These are phyloP conservation scores for Procavia capensis DNA, from an alignment of 2,113 vertebrate genomes.

Conservation along the genomic window DNA sequence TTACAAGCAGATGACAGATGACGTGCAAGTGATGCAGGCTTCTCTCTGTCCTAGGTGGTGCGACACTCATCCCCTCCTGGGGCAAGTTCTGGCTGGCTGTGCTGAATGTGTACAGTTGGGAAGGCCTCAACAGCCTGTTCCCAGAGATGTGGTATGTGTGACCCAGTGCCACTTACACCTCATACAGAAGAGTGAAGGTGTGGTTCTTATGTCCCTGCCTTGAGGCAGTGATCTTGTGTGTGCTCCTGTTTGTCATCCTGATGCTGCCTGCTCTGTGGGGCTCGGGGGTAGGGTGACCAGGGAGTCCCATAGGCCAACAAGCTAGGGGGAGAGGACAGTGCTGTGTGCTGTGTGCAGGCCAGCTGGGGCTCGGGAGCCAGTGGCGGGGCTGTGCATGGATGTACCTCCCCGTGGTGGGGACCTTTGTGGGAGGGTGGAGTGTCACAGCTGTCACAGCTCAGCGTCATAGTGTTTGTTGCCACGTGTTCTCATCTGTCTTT, in stretches of 20 bases:
- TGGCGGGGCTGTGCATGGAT: neutral
- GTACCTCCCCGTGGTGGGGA: neutral
- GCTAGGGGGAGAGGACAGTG: too few relatives aligned
- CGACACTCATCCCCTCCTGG: slow-evolving; percentile 95
- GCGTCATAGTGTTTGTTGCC: rapidly evolving
- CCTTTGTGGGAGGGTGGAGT: neutral
- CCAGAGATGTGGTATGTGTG: slow-evolving; percentile 96
- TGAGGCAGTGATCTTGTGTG: neutral
- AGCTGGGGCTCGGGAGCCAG: neutral
- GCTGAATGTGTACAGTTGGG: slow-evolving; percentile 98
- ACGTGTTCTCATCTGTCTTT: neutral
- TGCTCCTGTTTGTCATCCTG: neutral
- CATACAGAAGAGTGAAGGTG: neutral
- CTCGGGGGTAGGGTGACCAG: neutral
- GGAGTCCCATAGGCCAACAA: too few relatives aligned
- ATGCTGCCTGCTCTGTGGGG: neutral
- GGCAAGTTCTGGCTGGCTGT: slow-evolving; percentile 99
- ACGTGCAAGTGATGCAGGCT: neutral
- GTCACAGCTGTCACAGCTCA: neutral
- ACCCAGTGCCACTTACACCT: neutral
- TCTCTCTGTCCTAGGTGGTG: slow-evolving; percentile 89
- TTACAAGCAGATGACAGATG: neutral
- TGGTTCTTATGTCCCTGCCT: neutral
- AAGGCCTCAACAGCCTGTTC: slow-evolving; percentile 96
- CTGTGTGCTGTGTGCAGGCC: neutral